phyloP scores from a whole-genome alignment of 2,797 vertebrate genomes.

The Trachurus trachurus region DNA sequence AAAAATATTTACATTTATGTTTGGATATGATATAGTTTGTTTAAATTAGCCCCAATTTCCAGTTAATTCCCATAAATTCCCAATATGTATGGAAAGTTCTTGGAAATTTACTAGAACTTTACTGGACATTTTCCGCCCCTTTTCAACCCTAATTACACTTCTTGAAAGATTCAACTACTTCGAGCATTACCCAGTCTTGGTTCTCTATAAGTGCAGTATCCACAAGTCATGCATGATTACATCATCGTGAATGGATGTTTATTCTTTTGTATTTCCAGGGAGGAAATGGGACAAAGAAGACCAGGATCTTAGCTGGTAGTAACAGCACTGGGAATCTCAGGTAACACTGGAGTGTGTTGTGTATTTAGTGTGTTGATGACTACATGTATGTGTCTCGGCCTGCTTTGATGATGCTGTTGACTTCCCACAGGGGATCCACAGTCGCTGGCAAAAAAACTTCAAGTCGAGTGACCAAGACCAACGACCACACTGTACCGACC shows the following conservation, averaged over 20 bases:
- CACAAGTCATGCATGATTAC: background rate
- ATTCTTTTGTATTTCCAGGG: conserved; percentile 37
- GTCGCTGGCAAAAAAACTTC: conserved; percentile 52
- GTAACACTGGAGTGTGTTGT: conserved; percentile 25
- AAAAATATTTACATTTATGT: too few species aligned
- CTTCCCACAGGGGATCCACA: conserved; percentile 27
- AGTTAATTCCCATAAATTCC: too few species aligned
- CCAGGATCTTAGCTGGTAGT: conserved; percentile 46
- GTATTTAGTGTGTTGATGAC: background rate
- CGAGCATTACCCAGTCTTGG: background rate
- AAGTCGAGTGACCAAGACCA: conserved; percentile 52
- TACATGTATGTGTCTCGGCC: too few species aligned
- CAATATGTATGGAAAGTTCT: too few species aligned
- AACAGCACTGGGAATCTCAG: conserved; percentile 76
- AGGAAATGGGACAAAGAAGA: conserved; percentile 41
- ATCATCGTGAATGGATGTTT: background rate
- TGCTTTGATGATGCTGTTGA: accelerated
- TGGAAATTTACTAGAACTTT: too few species aligned
- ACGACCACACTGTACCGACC: background rate
- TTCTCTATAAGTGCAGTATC: background rate
- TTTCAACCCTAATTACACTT: too few species aligned
- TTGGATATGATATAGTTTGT: too few species aligned
- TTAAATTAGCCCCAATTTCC: too few species aligned
- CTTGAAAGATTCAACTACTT: background rate
- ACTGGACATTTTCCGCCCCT: too few species aligned